Conservation (phyloP, 2,888 invertebrate species). For the Strigamia transsilvanica region DNA sequence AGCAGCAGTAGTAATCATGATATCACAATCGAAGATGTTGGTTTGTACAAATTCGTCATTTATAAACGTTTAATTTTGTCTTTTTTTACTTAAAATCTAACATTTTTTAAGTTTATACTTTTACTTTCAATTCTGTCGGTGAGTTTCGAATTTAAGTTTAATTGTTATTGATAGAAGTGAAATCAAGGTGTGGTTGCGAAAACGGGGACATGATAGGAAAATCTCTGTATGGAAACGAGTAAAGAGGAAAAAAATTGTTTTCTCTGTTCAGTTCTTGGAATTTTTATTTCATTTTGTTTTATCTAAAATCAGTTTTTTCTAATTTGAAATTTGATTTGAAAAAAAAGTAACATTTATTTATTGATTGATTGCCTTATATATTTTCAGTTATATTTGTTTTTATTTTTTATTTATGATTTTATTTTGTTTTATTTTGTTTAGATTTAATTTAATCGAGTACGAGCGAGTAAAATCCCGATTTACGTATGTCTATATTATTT, state of each 20-base stretch:
- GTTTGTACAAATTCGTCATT: constrained; percentile 37
- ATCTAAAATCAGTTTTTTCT: not conserved
- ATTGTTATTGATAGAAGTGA: not conserved
- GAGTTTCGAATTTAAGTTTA: not conserved
- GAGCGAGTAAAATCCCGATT: not conserved
- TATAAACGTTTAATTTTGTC: not conserved
- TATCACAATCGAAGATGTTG: constrained; percentile 56
- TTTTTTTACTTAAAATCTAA: not conserved
- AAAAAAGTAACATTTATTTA: not conserved
- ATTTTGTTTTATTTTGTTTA: not conserved
- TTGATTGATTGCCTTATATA: not conserved
- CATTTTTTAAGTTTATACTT: not conserved
- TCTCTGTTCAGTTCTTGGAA: not conserved
- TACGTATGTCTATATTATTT: not conserved
- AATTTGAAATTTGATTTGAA: too few species aligned
- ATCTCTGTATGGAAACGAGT: not conserved
- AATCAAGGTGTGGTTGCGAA: not conserved
- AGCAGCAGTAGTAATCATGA: constrained; percentile 49
- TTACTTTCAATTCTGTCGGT: not conserved
- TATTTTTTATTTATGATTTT: not conserved
- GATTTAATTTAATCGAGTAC: not conserved
- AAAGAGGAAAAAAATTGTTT: not conserved
- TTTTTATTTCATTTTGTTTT: not conserved
- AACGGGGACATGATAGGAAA: not conserved
- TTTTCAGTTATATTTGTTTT: not conserved